Base-by-base conservation (phyloP, 1,140 invertebrate species). In the Holcopasites calliopsidis region DNA sequence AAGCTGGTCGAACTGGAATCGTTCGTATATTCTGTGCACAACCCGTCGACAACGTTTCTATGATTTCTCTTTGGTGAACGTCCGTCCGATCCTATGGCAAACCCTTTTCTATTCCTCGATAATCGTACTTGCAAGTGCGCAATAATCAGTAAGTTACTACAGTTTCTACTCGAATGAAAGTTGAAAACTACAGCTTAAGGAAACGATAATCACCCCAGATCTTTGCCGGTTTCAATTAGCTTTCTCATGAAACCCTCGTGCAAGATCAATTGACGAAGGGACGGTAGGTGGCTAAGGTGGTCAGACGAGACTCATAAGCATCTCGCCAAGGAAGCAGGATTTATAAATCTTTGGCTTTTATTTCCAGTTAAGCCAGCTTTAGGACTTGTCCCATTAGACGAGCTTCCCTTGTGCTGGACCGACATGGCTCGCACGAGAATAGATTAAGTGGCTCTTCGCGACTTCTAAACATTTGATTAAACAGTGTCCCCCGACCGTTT, bases 291-390 rank as follows among this genome's bases (percentile, higher is more conserved):
- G 7, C 2, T 18, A 33, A 47, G 65, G 49, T 66, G 66, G 72
- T 40, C 58, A 31, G 23, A 42, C 50, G 26, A 66, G 23, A 38
- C 54, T 40, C 77, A 66, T 82, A 79, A 82, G 83, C 71, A 76
- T 69, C 77, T 54, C 60, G 54, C 28, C 54, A 76, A 79, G 70
- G 77, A 72, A 68, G 74, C 77, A 77, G 76, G 78, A 87, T 88
- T 86, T 86, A 87, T 86, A 88, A 88, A 87, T 88, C 82, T 80
- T 62, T 33, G 72, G 62, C 79, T 86, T 87, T 87, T 87, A 87
- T 83, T 87, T 87, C 80, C 70, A 85, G 85, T 85, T 83, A 84
- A 87, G 86, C 76, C 83, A 81, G 79, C 81, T 87, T 87, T 86
- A 78, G 80, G 85, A 84, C 64, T 85, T 66, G 83, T 84, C 73